Evolutionary conservation across 2,113 vertebrate genomes (phyloP), one percentile per base, ranked within the genome.

Genomic region (Xyliphius kryptos): DNA sequence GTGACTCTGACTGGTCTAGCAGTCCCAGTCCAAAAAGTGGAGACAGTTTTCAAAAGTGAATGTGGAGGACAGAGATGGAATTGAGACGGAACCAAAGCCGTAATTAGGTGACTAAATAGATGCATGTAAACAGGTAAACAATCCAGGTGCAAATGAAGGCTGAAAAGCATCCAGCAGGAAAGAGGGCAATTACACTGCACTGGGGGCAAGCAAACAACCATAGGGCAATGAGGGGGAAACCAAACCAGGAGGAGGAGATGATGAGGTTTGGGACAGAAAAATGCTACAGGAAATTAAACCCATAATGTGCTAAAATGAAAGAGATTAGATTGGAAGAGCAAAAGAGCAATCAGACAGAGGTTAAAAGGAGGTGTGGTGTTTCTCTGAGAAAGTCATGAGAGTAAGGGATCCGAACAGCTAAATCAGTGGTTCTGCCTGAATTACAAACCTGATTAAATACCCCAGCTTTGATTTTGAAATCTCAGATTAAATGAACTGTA

Each of bases 381-480:
- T 55, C 43, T 56, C 36, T 38, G 36, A n/a, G n/a, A n/a, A 38
- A 38, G 36, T 10, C 10, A 41, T 41, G 13, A 41, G 49, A 14
- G 17, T 38, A 36, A 51, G 62, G 61, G 15, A 41, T 59, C 60
- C n/a, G 62, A 41, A 66, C 7, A 6, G 26, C n/a, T n/a, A n/a
- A 61, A 86, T 93, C 90, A 91, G 90, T 90, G 89, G 89, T 93
- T 83, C 90, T 93, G 91, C 88, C 91, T 85, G 13, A 9, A 14
- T 41, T 41, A 12, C 26, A 32, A 5, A 3, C 26, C 26, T 32
- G 26, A 32, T 32, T 32, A 32, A 32, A n/a, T n/a, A n/a, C n/a
- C 26, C 26, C 26, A 32, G 26, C 26, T n/a, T n/a, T n/a, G n/a
- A n/a, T n/a, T n/a, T n/a, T 32, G 26, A 32, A 3, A 3, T 3